Evolutionary conservation across 1,140 invertebrate species (phyloP), one percentile per base, ranked within the genome.

Genomic region (Leucophenga varia): DNA sequence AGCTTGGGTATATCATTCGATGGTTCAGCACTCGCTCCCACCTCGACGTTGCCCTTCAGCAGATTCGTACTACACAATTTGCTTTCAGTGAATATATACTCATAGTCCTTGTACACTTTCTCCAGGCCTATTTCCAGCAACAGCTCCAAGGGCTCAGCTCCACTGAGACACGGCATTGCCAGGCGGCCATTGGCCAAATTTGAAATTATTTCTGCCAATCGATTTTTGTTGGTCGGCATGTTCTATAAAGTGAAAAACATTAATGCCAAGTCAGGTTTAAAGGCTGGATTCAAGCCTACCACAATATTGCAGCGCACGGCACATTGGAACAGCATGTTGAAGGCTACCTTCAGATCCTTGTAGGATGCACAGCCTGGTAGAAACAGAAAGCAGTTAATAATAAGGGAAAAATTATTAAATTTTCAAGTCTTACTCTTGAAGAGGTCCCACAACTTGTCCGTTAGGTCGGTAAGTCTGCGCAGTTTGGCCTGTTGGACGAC

Each of bases 101-200:
- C 70, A 20, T 74, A 75, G 25, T 75, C 73, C 43, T 75, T 75
- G 17, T 55, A 61, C 3, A 71, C 34, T 42, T 75, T 75, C 40
- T 75, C 70, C 28, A 75, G 31, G 0, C 73, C 73, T 37, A 75
- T 75, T 52, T 75, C 73, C n/a, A 75, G 44, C 10, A 75, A 40
- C 5, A 75, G 43, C 45, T 75, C 73, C 31, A 75, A 41, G 0
- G 73, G 70, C 42, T 75, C 73, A 0, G 70, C 55, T 3, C 72
- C 71, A 36, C 59, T 64, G 0, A 75, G 49, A 21, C 68, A 67
- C 5, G 73, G 73, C 47, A 75, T 69, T 8, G 70, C 70, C 19
- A 75, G 38, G 0, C 72, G 61, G 10, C 64, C 58, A 51, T 75
- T 64, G 17, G 70, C 54, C 17, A 75, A 17, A 49, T 75, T 71